A percentile compares a stretch with the other conserved stretches of the same genome.
phyloP scores from a whole-genome alignment of 1,140 invertebrate species.

The Zaprionus lachaisei region DNA sequence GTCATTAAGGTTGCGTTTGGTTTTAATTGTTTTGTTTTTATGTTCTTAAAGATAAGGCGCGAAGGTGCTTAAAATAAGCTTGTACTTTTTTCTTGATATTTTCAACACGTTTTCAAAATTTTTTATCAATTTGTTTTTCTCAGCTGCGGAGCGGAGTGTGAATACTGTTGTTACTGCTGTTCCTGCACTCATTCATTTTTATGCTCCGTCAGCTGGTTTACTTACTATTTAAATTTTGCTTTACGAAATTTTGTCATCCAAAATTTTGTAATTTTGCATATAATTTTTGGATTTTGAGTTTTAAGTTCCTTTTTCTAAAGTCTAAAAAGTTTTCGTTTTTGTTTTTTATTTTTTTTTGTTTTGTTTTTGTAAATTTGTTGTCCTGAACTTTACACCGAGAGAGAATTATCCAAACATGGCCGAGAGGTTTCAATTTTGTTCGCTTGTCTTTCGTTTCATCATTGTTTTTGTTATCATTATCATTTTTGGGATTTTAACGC shows the following conservation, averaged over 20 bases:
- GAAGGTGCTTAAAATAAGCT: conserved; percentile 90
- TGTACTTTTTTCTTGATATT: conserved; percentile 89
- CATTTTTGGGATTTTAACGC: conserved; percentile 62
- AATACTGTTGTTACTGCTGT: conserved; percentile 29
- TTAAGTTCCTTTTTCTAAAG: conserved; percentile 46
- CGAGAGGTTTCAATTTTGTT: conserved; percentile 83
- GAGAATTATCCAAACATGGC: conserved; percentile 84
- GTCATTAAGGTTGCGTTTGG: conserved; percentile 57
- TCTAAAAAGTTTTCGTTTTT: conserved; percentile 60
- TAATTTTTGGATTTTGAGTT: conserved; percentile 80
- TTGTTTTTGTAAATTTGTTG: conserved; percentile 75
- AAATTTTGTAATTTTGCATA: conserved; percentile 79
- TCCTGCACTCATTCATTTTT: conserved; percentile 17
- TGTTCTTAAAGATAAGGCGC: conserved; percentile 89
- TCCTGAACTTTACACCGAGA: conserved; percentile 84
- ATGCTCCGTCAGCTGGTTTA: conserved; percentile 45
- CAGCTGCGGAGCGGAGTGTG: conserved; percentile 25
- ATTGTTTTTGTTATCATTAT: conserved; percentile 58
- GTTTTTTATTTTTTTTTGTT: conserved; percentile 55
- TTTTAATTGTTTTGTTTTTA: conserved; percentile 79
- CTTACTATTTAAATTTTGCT: conserved; percentile 69
- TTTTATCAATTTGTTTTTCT: conserved; percentile 64
- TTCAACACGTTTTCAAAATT: conserved; percentile 83
- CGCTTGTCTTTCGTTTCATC: conserved; percentile 60
- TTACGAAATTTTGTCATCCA: conserved; percentile 80